Evolutionary conservation across 2,888 invertebrate genomes (phyloP), one percentile per base, ranked within the genome.

Genomic region (Lordiphosa andalusiaca): DNA sequence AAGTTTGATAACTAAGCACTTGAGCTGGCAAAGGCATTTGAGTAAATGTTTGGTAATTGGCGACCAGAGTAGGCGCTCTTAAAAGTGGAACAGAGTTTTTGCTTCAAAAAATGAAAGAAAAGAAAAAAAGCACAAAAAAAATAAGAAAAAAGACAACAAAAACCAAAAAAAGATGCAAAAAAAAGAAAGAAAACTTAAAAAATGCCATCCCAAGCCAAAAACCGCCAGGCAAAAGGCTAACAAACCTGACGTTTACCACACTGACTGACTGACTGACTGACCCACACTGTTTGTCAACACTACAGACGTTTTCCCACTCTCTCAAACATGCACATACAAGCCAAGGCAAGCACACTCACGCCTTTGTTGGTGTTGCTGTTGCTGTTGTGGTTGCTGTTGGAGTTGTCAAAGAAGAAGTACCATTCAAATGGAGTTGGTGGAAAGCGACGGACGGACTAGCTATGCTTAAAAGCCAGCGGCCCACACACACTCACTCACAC

Each of bases 21-120:
- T 60, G 54, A 61, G 56, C 6, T 53, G 55, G 72, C 72, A 82
- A 82, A 60, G 46, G 83, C 72, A 69, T 44, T 57, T 51, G 47
- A n/a, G 40, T 19, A 35, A 10, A 39, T 10, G 30, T 30, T 30
- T 30, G 30, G 30, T 10, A 9, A 9, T 10, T 30, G 30, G 30
- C 30, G 9, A 44, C 38, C n/a, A 19, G 4, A 13, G 3, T 9
- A 16, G 7, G 10, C 42, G 13, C 23, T 41, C 23, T 10, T 9
- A 0, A 2, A 40, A 40, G 47, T 19, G 13, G 52, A 66, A 23
- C 54, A 62, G 7, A 36, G 9, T 30, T 53, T 46, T 66, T 37
- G 21, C 12, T 38, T 12, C 1, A 10, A 25, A 53, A 41, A 56
- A 16, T n/a, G 41, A 35, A 47, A 16, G 47, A 38, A 10, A 33